Percentiles rank a stretch among this genome's conserved stretches.
These are phyloP conservation scores for Pavo muticus DNA, from an alignment of 2,113 vertebrate genomes.

Conservation along the genomic window DNA sequence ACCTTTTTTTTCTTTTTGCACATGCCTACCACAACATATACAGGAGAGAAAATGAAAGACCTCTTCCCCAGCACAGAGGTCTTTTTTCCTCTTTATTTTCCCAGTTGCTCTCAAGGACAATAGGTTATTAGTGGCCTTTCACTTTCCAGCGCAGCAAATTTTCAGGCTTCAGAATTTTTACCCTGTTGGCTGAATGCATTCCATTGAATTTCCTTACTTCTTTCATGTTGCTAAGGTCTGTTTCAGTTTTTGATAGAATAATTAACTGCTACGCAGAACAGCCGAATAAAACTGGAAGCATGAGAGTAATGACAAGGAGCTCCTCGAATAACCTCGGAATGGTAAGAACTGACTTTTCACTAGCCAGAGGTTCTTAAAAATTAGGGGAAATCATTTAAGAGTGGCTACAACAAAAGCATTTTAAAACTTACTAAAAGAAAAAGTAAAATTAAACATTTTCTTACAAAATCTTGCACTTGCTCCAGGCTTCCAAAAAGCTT, in stretches of 20 bases:
- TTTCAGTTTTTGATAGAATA: slow-evolving; percentile 35
- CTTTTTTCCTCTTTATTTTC: background rate
- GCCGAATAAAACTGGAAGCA: background rate
- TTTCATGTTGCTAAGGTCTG: slow-evolving; percentile 18
- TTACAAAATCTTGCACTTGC: background rate
- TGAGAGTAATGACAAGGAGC: background rate
- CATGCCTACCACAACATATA: background rate
- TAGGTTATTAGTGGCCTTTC: slow-evolving; percentile 53
- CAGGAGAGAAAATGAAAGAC: background rate
- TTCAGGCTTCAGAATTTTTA: slow-evolving; percentile 42
- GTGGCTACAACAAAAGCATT: background rate
- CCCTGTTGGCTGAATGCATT: background rate
- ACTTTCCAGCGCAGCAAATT: slow-evolving; percentile 25
- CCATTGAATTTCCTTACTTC: slow-evolving; percentile 39
- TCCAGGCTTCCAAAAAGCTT: background rate
- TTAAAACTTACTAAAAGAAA: background rate
- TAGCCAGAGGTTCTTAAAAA: slow-evolving; percentile 4
- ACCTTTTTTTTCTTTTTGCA: background rate
- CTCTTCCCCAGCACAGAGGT: background rate
- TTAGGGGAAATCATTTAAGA: background rate
- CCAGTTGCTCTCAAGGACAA: slow-evolving; percentile 29
- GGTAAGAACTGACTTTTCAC: background rate
- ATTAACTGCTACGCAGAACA: slow-evolving; percentile 37
- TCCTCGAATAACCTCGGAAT: background rate
- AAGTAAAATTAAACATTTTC: background rate